phyloP scores from a whole-genome alignment of 1,140 invertebrate genomes.

The Listronotus oregonensis region DNA sequence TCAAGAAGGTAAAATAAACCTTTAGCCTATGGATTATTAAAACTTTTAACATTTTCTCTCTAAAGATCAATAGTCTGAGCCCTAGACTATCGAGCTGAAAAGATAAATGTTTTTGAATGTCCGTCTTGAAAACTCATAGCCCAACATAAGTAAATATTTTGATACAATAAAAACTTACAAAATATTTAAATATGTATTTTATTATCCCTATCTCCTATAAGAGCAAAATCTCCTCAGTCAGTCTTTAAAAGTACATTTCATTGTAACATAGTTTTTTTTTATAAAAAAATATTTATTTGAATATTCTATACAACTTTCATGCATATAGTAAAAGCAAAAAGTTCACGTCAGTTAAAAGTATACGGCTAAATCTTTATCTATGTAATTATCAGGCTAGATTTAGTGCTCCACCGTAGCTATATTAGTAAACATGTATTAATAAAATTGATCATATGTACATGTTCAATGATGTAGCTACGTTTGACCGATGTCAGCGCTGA shows the following conservation, averaged over 20 bases:
- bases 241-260: constrained; percentile 37
- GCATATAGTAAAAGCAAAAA: neutral
- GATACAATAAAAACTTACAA: neutral
- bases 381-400: too few species aligned
- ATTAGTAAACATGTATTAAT: too few species aligned
- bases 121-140: constrained; percentile 1
- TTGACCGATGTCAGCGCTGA: too few species aligned
- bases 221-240: constrained; percentile 41
- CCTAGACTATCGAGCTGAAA: constrained; percentile 5
- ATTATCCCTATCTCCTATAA: constrained; percentile 5
- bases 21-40: neutral
- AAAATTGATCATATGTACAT: too few species aligned
- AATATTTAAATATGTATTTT: neutral
- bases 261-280: constrained; percentile 22
- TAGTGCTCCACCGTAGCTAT: too few species aligned
- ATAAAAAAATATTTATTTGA: constrained; percentile 40
- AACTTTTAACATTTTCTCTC: neutral
- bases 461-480: too few species aligned
- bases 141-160: neutral
- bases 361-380: too few species aligned
- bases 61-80: constrained; percentile 8
- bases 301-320: constrained; percentile 16
- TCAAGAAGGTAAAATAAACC: neutral
- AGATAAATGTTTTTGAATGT: neutral
- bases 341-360: too few species aligned